A percentile compares a stretch with the other conserved stretches of the same genome.
Evolutionary conservation across 2,113 vertebrate genomes (phyloP).

Genomic region (Cottus gobio): DNA sequence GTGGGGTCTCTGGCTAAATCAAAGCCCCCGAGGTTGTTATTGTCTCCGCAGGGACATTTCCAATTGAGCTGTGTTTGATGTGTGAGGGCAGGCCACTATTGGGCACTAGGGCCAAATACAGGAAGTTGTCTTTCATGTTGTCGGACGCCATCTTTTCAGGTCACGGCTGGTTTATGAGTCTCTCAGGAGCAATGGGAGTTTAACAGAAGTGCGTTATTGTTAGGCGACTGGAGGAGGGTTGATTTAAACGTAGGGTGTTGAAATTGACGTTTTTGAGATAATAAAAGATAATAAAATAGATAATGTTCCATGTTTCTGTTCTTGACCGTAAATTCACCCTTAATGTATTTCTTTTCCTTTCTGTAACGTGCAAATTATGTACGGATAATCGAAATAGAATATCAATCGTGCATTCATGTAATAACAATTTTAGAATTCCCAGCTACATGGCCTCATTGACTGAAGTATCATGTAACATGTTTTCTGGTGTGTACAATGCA

Average conservation of each 20-base stretch:
- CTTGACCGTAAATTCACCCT: background rate
- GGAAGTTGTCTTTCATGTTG: constrained; percentile 77
- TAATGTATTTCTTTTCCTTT: background rate
- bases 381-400: background rate
- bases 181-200: constrained; percentile 58
- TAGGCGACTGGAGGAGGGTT: background rate
- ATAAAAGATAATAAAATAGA: too few relatives aligned
- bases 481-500: constrained; percentile 58
- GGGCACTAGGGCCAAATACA: constrained; percentile 77
- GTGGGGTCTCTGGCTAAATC: constrained; percentile 64
- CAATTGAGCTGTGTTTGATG: constrained; percentile 81
- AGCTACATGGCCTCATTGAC: constrained; percentile 14
- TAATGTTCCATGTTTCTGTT: background rate
- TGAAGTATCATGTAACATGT: constrained; percentile 61
- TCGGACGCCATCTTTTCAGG: constrained; percentile 75
- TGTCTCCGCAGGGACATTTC: constrained; percentile 78
- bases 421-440: background rate
- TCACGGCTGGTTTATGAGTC: constrained; percentile 77
- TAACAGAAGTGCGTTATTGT: constrained; percentile 2
- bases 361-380: background rate
- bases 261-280: too few relatives aligned
- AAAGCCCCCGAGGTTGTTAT: constrained; percentile 79
- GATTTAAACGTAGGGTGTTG: constrained; percentile 6
- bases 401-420: background rate
- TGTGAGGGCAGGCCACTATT: constrained; percentile 53